Percentiles rank a stretch among this genome's conserved stretches.
Conservation (phyloP, 1,140 invertebrate genomes). For the Telenomus remus region DNA sequence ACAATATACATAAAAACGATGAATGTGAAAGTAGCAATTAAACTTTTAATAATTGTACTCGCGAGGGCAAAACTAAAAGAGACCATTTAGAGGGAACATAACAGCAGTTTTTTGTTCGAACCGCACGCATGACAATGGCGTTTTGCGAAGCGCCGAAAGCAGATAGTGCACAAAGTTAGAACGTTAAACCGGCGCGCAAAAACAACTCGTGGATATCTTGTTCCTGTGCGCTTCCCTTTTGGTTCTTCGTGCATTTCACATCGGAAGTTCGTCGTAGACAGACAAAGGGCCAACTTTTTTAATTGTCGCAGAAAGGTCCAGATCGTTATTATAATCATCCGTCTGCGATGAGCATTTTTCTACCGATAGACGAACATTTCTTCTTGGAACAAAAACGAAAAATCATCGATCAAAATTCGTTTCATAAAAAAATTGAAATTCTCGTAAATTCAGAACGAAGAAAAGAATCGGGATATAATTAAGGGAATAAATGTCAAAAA, state of each 20-base stretch:
- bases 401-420: no score
- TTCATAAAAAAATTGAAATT: no score
- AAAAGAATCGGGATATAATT: no score
- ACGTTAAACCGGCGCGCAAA: conserved; percentile 20
- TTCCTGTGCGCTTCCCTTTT: conserved; percentile 17
- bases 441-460: no score
- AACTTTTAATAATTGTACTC: no score
- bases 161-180: conserved; percentile 17
- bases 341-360: conserved; percentile 10
- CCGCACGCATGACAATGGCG: not conserved
- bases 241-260: conserved; percentile 32
- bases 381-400: no score
- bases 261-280: conserved; percentile 12
- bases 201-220: conserved; percentile 19
- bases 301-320: conserved; percentile 20
- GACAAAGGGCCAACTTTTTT: conserved; percentile 32
- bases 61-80: no score
- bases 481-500: conserved; percentile 9
- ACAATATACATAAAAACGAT: no score
- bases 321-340: conserved; percentile 34
- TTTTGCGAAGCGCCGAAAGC: conserved; percentile 6
- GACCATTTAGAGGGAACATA: no score
- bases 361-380: not conserved
- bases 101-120: no score
- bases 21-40: no score